Percentiles rank a stretch among this genome's conserved stretches.
Evolutionary conservation across 2,113 vertebrate genomes (phyloP).

Genomic region (Sinocyclocheilus anshuiensis): DNA sequence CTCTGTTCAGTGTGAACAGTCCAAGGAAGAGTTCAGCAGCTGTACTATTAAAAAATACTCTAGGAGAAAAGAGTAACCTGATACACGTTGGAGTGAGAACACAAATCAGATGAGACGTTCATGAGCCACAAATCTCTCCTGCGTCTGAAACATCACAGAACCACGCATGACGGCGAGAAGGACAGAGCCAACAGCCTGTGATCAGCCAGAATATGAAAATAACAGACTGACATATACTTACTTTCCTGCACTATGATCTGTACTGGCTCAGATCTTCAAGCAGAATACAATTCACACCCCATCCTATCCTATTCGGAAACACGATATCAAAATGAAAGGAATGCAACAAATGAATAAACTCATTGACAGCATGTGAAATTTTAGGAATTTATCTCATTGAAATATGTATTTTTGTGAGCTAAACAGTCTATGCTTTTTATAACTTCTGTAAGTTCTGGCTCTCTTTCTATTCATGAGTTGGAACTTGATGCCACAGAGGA

Average conservation of each 20-base stretch:
- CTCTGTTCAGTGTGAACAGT: slow-evolving; percentile 43
- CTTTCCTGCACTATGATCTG: background rate
- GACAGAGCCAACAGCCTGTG: slow-evolving; percentile 36
- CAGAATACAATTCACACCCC: background rate
- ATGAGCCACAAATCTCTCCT: slow-evolving; percentile 49
- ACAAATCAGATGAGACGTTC: slow-evolving; percentile 48
- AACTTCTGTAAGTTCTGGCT: no score
- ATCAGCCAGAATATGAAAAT: slow-evolving; percentile 36
- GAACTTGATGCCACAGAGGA: background rate
- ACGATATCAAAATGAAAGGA: background rate
- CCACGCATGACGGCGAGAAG: slow-evolving; percentile 21
- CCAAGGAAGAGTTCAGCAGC: slow-evolving; percentile 42
- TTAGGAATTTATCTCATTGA: background rate
- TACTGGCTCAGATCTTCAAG: background rate
- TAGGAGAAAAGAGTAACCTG: slow-evolving; percentile 47
- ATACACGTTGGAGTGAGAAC: slow-evolving; percentile 44
- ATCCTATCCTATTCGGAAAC: background rate
- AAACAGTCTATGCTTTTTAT: background rate
- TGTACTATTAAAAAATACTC: slow-evolving; percentile 50
- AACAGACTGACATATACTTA: slow-evolving; percentile 38
- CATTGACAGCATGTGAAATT: no score
- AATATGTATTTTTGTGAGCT: background rate
- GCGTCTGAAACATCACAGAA: slow-evolving; percentile 47
- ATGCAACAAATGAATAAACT: background rate
- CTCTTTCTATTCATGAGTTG: background rate